Evolutionary conservation across 2,888 invertebrate species (phyloP), one percentile per base, ranked within the genome.

Genomic region (Dendrolimus houi): DNA sequence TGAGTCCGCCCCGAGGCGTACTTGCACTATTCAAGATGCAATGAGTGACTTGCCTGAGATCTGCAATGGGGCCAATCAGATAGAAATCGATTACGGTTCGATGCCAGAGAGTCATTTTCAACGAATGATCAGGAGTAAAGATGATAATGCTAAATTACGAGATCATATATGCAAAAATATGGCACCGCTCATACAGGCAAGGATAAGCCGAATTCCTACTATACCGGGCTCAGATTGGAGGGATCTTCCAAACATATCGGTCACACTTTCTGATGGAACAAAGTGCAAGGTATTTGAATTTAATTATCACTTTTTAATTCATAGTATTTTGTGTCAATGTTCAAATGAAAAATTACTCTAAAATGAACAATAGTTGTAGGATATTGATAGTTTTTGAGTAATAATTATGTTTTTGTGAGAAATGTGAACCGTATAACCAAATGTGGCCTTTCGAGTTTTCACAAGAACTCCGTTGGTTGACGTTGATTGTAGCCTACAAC

Each of bases 141-240:
- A 92, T 61, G 91, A 92, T 62, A 88, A 87, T 59, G 87, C 89
- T 0, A 82, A 92, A 59, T 75, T 95, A 52, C 83, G 92, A 9
- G 96, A 97, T 77, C 97, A 97, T 70, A 92, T 96, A 60, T 96
- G 96, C 75, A 97, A 96, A 76, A 95, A 96, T 70, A 95, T 97
- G 95, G 94, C 94, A 52, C 92, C 95, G 0, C 79, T 97, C 47
- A 95, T 96, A 1, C 95, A 94, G 77, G 95, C 95, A 0, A 92
- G 97, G 58, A 96, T 97, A 73, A 85, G 92, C 29, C 92, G 95
- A 62, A 93, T 97, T 58, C 97, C 97, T 0, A 92, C 93, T 1
- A 88, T 91, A 2, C 92, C 94, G 0, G 96, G 96, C 1, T 94
- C 96, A 0, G 97, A 97, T 78, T 97, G 97, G 97, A 90, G 97